phyloP scores from a whole-genome alignment of 2,797 vertebrate species.

The Betta splendens region DNA sequence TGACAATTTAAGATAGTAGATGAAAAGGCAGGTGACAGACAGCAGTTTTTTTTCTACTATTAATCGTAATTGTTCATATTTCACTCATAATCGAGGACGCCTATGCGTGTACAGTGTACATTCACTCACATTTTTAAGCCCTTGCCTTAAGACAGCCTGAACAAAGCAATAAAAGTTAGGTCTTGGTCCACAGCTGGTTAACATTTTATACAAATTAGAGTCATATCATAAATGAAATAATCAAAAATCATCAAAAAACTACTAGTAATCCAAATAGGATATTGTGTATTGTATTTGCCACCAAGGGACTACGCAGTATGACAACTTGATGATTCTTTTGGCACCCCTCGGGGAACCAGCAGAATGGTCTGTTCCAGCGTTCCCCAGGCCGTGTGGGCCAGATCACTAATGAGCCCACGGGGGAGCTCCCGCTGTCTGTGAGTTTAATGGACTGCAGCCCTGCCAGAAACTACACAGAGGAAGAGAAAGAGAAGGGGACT shows the following conservation, averaged over 20 bases:
- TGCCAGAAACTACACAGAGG: slow-evolving; percentile 73
- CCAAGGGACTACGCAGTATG: slow-evolving; percentile 43
- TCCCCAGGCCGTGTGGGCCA: slow-evolving; percentile 66
- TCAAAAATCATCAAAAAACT: too few species aligned
- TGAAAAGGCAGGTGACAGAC: slow-evolving; percentile 30
- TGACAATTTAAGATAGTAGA: slow-evolving; percentile 31
- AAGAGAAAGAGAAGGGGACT: slow-evolving; percentile 10
- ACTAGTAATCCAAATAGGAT: slow-evolving; percentile 68
- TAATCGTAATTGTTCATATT: slow-evolving; percentile 3
- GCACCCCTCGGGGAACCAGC: slow-evolving; percentile 70
- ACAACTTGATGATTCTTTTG: slow-evolving; percentile 68
- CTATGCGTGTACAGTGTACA: too few species aligned
- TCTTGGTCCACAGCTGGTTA: slow-evolving; percentile 37
- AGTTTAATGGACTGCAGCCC: slow-evolving; percentile 75
- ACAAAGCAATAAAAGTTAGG: slow-evolving; percentile 1
- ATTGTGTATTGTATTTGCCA: slow-evolving; percentile 59
- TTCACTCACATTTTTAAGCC: not conserved
- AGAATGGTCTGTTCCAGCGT: slow-evolving; percentile 74
- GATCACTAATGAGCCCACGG: slow-evolving; percentile 81
- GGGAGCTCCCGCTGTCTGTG: slow-evolving; percentile 74
- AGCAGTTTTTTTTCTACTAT: slow-evolving; percentile 7
- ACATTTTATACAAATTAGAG: slow-evolving; percentile 37
- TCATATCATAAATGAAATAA: slow-evolving; percentile 17
- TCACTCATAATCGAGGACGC: too few species aligned
- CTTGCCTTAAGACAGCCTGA: too few species aligned